A percentile compares a stretch with the other conserved stretches of the same genome.
phyloP scores from a whole-genome alignment of 2,797 vertebrate genomes.

The Lycodopsis pacificus region DNA sequence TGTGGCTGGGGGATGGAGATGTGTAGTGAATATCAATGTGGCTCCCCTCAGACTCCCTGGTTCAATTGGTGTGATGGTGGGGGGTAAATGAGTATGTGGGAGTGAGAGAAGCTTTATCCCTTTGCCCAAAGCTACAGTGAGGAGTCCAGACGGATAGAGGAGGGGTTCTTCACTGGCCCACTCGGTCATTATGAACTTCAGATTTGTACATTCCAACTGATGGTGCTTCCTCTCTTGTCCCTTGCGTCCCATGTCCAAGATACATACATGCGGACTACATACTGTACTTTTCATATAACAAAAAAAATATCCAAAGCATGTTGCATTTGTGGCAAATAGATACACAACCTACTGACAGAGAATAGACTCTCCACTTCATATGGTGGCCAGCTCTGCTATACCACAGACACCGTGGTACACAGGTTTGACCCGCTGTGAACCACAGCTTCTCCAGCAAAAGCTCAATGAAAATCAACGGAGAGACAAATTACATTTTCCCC shows the following conservation, averaged over 20 bases:
- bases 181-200: conserved; percentile 73
- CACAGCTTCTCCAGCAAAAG: conserved; percentile 55
- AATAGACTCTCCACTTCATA: conserved; percentile 1
- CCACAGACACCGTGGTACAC: conserved; percentile 11
- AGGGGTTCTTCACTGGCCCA: conserved; percentile 59
- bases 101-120: conserved; percentile 80
- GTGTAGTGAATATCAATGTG: conserved; percentile 85
- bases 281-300: conserved; percentile 30
- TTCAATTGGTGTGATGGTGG: conserved; percentile 85
- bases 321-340: conserved; percentile 45
- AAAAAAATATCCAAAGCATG: conserved; percentile 46
- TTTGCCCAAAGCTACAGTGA: conserved; percentile 82
- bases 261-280: neutral
- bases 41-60: conserved; percentile 78
- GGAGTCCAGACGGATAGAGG: conserved; percentile 69
- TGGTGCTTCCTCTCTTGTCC: conserved; percentile 37
- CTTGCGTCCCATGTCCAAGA: conserved; percentile 11
- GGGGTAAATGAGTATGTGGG: conserved; percentile 87
- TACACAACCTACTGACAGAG: conserved; percentile 7
- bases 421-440: conserved; percentile 56
- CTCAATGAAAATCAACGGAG: conserved; percentile 66
- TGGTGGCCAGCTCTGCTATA: neutral
- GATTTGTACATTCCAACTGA: conserved; percentile 58
- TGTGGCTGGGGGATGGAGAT: conserved; percentile 81
- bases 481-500: conserved; percentile 73